Evolutionary conservation across 2,888 invertebrate genomes (phyloP).

Genomic region (Pammene fasciana): DNA sequence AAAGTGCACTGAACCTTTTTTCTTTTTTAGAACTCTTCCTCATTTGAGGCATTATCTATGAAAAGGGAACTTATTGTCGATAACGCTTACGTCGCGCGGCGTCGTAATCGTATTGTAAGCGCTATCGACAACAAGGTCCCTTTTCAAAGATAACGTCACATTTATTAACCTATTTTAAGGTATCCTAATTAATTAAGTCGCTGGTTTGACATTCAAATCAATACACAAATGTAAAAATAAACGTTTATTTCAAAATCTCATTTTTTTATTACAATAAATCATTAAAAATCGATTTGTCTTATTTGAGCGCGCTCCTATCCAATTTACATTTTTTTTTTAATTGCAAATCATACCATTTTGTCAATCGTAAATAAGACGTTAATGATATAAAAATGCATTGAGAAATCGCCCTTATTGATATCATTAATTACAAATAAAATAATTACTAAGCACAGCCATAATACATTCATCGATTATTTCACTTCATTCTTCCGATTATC

Average conservation of each 20-base stretch:
- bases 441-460: constrained; percentile 69
- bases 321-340: constrained; percentile 45
- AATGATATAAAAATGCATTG: not conserved
- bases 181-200: not conserved
- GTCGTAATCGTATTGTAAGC: too few relatives aligned
- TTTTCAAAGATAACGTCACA: too few relatives aligned
- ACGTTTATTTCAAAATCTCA: constrained; percentile 43
- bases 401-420: not conserved
- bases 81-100: too few relatives aligned
- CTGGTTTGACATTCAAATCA: constrained; percentile 15
- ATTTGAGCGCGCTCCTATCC: constrained; percentile 32
- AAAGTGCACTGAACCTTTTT: too few relatives aligned
- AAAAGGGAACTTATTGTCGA: too few relatives aligned
- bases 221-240: constrained; percentile 46
- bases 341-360: not conserved
- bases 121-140: too few relatives aligned
- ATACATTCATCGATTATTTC: constrained; percentile 46
- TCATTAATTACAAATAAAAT: not conserved
- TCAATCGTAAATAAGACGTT: not conserved
- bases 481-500: constrained; percentile 12
- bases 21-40: too few relatives aligned
- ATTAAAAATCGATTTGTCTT: constrained; percentile 22
- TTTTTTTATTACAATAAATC: constrained; percentile 18
- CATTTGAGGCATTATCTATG: too few relatives aligned
- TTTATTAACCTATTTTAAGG: not conserved